Conservation (phyloP, 2,797 vertebrate species). For the Mus minutoides region DNA sequence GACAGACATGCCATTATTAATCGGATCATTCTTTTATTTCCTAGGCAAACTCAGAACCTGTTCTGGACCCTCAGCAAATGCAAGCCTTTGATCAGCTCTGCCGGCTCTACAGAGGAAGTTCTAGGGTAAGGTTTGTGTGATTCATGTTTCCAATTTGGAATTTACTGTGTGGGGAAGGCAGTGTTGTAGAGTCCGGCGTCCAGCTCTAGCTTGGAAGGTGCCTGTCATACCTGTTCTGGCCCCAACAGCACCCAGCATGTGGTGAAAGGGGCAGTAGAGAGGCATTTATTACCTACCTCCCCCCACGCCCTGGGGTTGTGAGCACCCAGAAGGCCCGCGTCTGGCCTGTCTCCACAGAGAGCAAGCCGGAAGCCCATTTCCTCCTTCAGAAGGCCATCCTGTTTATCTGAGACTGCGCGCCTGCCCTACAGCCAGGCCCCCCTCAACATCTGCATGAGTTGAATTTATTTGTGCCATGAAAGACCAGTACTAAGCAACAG, state of each 20-base stretch:
- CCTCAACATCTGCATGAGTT: neutral
- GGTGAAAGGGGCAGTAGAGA: neutral
- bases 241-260: neutral
- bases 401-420: neutral
- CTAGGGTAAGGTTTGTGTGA: slow-evolving; percentile 89
- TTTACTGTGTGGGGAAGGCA: neutral
- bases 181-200: neutral
- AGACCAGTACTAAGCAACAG: neutral
- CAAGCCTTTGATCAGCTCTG: slow-evolving; percentile 97
- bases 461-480: neutral
- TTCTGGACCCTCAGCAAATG: slow-evolving; percentile 94
- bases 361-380: neutral
- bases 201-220: neutral
- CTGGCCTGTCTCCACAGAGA: neutral
- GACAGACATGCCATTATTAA: slow-evolving; percentile 14
- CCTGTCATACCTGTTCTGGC: neutral
- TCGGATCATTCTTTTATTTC: slow-evolving; percentile 49
- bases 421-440: neutral
- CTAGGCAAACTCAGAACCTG: slow-evolving; percentile 89
- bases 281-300: neutral
- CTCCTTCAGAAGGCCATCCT: neutral
- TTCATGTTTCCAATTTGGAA: neutral
- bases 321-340: neutral
- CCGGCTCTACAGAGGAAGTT: slow-evolving; percentile 93
- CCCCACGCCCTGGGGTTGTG: neutral